phyloP scores from a whole-genome alignment of 2,888 invertebrate species.

The Pocota personata region DNA sequence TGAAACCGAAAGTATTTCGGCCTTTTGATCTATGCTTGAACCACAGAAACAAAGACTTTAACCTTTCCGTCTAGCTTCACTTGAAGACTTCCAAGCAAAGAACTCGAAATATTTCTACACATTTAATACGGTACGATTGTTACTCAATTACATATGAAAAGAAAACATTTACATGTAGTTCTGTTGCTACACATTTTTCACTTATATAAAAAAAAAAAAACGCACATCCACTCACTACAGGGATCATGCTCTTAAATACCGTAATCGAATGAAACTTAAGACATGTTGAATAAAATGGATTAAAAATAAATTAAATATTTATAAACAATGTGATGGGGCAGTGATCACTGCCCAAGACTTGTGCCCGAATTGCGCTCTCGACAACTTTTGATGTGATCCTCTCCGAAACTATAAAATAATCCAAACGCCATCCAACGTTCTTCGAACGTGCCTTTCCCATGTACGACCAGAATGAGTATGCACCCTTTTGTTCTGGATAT shows the following conservation, averaged over 20 bases:
- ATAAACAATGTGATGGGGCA: slow-evolving; percentile 94
- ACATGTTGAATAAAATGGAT: neutral
- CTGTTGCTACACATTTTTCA: slow-evolving; percentile 43
- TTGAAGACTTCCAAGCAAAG: neutral
- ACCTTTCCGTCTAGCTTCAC: too few relatives aligned
- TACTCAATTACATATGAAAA: slow-evolving; percentile 27
- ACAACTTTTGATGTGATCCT: slow-evolving; percentile 90
- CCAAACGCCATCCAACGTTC: slow-evolving; percentile 98
- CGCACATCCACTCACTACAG: neutral
- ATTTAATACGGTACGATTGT: slow-evolving; percentile 60
- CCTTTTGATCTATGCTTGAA: too few relatives aligned
- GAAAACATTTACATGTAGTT: slow-evolving; percentile 48
- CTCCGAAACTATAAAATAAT: slow-evolving; percentile 96
- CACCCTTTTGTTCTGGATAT: slow-evolving; percentile 91
- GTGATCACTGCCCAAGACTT: slow-evolving; percentile 97
- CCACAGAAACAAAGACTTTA: too few relatives aligned
- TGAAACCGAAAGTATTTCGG: too few relatives aligned
- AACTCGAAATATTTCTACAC: slow-evolving; percentile 20
- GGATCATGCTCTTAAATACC: neutral
- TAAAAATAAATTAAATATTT: slow-evolving; percentile 81
- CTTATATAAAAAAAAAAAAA: slow-evolving; percentile 2
- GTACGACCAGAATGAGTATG: slow-evolving; percentile 98
- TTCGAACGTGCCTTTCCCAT: slow-evolving; percentile 93
- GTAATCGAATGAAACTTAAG: neutral
- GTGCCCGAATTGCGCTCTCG: slow-evolving; percentile 91